Conservation (phyloP, 2,113 vertebrate genomes). For the Corythornis cristatus region DNA sequence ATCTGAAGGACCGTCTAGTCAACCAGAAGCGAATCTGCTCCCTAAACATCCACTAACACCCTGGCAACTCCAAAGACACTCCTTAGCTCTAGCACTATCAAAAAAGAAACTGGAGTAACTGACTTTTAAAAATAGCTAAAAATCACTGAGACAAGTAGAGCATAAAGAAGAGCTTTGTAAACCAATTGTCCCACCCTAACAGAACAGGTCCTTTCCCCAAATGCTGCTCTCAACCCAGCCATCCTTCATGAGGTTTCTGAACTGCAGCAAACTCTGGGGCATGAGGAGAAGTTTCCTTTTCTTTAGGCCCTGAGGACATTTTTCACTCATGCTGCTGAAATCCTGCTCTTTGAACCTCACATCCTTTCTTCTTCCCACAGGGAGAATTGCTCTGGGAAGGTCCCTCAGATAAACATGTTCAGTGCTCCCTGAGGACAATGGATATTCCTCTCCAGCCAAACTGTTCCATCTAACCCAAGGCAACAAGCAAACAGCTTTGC, state of each 20-base stretch:
- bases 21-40: background rate
- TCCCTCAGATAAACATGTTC: accelerated
- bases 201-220: background rate
- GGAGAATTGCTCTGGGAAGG: background rate
- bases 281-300: background rate
- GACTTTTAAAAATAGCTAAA: slow-evolving; percentile 9
- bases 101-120: background rate
- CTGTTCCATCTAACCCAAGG: background rate
- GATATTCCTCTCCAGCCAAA: background rate
- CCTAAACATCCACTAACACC: background rate
- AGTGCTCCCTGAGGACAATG: accelerated
- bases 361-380: background rate
- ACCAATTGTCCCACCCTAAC: background rate
- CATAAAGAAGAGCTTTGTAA: slow-evolving; percentile 1
- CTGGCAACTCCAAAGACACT: background rate
- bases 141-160: background rate
- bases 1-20: background rate
- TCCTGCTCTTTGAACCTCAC: background rate
- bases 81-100: background rate
- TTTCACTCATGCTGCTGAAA: accelerated
- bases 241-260: accelerated
- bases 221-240: background rate
- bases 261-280: background rate
- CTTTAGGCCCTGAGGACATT: background rate
- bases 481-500: background rate